Evolutionary conservation across 2,113 vertebrate species (phyloP), one percentile per base, ranked within the genome.

Genomic region (Centrocercus urophasianus): DNA sequence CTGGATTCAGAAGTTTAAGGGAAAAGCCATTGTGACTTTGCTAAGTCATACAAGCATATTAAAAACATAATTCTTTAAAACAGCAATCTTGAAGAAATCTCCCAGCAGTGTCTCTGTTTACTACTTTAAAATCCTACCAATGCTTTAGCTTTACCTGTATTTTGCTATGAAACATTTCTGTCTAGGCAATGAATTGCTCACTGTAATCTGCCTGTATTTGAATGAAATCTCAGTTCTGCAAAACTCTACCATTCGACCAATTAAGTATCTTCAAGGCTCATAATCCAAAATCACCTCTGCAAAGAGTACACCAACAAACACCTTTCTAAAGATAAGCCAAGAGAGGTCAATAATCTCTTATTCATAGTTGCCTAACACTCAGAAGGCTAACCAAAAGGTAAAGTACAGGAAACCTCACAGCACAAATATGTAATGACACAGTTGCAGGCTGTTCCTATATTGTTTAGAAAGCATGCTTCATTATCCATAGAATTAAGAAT

Each of bases 101-200:
- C 6, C 20, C 8, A 9, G 38, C n/a, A 38, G 14, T 34, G 32
- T 19, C 47, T 78, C 69, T 77, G 40, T 83, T 91, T 76, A n/a
- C 10, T 22, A 17, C 22, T 52, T 30, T 4, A n/a, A 11, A 48
- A 27, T 43, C 18, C 3, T 2, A 1, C 4, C 10, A 13, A 2
- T 14, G 8, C 19, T 66, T 85, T 32, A 25, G 25, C 11, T 84
- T 60, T 27, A 50, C 34, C 34, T 57, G 16, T 19, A 15, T 8
- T 34, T n/a, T 34, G 11, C 6, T 30, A 18, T 47, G 30, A n/a
- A 45, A 14, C 8, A 6, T 21, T 27, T 32, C 25, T 34, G 47
- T 8, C 6, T 5, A 1, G 0, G 3, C 9, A 8, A 0, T 2
- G 25, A 45, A 40, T 17, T 43, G 6, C 5, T 48, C 5, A 43